Evolutionary conservation across 2,797 vertebrate species (phyloP).

Genomic region (Spondyliosoma cantharus): DNA sequence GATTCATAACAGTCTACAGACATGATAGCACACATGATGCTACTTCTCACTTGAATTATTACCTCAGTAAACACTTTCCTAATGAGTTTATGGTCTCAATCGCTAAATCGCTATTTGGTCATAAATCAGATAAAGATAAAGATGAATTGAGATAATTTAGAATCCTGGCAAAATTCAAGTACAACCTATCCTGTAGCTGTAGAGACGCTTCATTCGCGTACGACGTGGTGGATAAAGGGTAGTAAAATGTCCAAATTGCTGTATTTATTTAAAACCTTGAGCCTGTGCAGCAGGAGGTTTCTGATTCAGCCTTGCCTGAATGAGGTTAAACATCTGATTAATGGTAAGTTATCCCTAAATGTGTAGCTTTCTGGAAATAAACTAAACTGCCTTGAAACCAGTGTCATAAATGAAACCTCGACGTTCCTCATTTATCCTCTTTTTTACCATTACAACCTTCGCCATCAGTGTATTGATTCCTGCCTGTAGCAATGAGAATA

Average conservation of each 20-base stretch:
- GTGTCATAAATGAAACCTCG: constrained; percentile 14
- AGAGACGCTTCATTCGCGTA: not conserved
- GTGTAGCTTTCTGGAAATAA: not conserved
- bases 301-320: not conserved
- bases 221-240: not conserved
- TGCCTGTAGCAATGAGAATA: constrained; percentile 40
- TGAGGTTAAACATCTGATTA: constrained; percentile 9
- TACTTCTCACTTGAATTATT: too few species aligned
- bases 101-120: not conserved
- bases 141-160: not conserved
- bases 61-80: too few species aligned
- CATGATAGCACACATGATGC: not conserved
- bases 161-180: not conserved
- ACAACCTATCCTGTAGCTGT: not conserved
- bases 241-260: not conserved
- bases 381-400: not conserved
- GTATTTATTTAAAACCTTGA: not conserved
- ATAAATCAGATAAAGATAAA: not conserved
- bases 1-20: not conserved
- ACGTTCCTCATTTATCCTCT: constrained; percentile 24
- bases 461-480: constrained; percentile 49
- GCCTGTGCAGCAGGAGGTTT: not conserved
- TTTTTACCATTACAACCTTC: constrained; percentile 18
- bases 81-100: too few species aligned
- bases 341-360: constrained; percentile 15